phyloP scores from a whole-genome alignment of 2,888 invertebrate genomes.

The Tetheella fluctuosa region DNA sequence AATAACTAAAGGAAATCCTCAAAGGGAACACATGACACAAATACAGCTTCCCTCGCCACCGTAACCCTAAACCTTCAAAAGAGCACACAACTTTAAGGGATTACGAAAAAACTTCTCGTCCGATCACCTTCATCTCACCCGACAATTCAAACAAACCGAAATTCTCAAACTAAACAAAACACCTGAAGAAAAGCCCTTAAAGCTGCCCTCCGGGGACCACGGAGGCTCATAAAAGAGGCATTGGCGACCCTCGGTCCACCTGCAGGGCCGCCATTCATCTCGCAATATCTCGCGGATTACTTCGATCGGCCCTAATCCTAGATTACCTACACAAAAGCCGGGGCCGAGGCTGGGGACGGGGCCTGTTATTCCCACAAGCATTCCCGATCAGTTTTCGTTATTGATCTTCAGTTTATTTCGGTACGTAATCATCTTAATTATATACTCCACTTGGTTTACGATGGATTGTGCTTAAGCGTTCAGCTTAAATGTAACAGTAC shows the following conservation, averaged over 20 bases:
- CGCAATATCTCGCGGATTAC: constrained; percentile 28
- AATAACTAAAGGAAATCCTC: too few species aligned
- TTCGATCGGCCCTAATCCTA: constrained; percentile 32
- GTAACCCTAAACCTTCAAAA: neutral
- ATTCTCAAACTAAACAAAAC: constrained; percentile 7
- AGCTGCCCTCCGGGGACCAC: constrained; percentile 22
- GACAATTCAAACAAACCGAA: constrained; percentile 3
- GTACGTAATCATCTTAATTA: constrained; percentile 1
- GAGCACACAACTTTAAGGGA: neutral
- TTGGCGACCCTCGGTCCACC: constrained; percentile 16
- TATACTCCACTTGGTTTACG: constrained; percentile 1
- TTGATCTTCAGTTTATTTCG: constrained; percentile 17
- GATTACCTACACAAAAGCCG: constrained; percentile 29
- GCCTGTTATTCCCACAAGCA: constrained; percentile 2
- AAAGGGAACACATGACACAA: neutral
- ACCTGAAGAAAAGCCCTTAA: constrained; percentile 15
- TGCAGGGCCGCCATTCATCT: constrained; percentile 13
- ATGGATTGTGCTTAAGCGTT: neutral
- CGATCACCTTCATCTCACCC: neutral
- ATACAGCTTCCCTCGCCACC: neutral
- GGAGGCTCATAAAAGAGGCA: constrained; percentile 28
- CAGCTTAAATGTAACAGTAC: neutral
- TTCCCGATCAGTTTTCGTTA: constrained; percentile 12
- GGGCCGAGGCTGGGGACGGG: constrained; percentile 12
- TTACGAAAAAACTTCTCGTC: neutral